Percentiles rank a stretch among this genome's conserved stretches.
phyloP scores from a whole-genome alignment of 2,888 invertebrate species.

The Eulithis prunata region DNA sequence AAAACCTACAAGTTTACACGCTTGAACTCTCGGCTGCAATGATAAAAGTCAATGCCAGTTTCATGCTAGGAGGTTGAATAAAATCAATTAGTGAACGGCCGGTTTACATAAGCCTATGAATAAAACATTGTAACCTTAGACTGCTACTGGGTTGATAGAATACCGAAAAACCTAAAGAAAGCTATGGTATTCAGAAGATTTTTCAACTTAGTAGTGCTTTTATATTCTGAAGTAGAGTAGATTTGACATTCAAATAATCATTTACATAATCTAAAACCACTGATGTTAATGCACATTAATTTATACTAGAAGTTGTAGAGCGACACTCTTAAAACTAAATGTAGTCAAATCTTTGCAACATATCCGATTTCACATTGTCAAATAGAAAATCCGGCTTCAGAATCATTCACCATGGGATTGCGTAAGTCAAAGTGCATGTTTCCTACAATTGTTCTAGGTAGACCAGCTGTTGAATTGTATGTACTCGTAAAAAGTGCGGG shows the following conservation, averaged over 20 bases:
- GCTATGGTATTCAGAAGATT: too few relatives aligned
- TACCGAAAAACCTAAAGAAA: background rate
- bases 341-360: conserved; percentile 3
- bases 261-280: background rate
- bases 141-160: background rate
- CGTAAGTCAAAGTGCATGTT: conserved; percentile 48
- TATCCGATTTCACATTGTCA: conserved; percentile 26
- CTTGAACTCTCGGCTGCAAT: conserved; percentile 39
- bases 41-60: conserved; percentile 37
- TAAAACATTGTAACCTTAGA: conserved; percentile 8
- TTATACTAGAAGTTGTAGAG: background rate
- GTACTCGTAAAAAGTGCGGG: conserved; percentile 58
- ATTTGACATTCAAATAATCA: background rate
- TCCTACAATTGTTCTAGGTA: conserved; percentile 60
- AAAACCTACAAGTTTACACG: conserved; percentile 32
- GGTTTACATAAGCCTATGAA: conserved; percentile 18
- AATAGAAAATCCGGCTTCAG: conserved; percentile 27
- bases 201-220: background rate
- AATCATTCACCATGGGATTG: conserved; percentile 42
- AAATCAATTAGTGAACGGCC: conserved; percentile 30
- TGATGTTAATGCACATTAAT: background rate
- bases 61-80: conserved; percentile 19
- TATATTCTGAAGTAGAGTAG: background rate
- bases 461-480: conserved; percentile 46
- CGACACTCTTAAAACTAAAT: background rate